Base-by-base conservation (phyloP, 2,113 vertebrate genomes). In the Paramormyrops kingsleyae region DNA sequence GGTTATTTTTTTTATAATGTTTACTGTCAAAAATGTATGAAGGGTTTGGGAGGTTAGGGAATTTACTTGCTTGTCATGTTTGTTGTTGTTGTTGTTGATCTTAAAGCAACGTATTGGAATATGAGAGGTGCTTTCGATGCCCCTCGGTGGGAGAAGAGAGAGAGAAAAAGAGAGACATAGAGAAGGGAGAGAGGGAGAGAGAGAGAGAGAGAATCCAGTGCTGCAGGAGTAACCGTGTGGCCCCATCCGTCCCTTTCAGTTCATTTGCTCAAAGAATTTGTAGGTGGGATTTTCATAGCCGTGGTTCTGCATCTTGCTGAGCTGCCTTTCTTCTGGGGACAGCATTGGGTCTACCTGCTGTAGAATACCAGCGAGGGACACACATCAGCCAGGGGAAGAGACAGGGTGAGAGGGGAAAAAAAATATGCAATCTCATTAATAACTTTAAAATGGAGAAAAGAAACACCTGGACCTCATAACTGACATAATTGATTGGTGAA, bases 181-280 rank as follows among this genome's bases (percentile, higher is more conserved):
- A 46, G 44, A 1, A 56, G 53, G 1, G 56, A 59, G 62, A 31
- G 10, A 70, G 21, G 31, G 27, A 70, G n/a, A 31, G 24, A 70
- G 86, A 66, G 10, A 31, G 53, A 56, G 19, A 56, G 19, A 21
- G 53, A 56, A 56, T 92, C 87, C 66, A 59, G 91, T 90, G 92
- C 89, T 91, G 24, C 24, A 70, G 10, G 91, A 92, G 94, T 94
- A 92, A 92, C 92, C 93, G 90, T 92, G 85, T 87, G 91, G 90
- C 35, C 88, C 90, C 87, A 87, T 92, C 90, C 89, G 1, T 53
- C 50, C 66, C 88, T 93, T 87, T 97, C 95, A 97, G 96, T 97
- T 97, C 95, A 96, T 96, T 94, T 97, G 96, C 90, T 97, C 96
- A 87, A 97, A 96, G 95, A 97, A 97, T 96, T 97, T 97, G 95